phyloP scores from a whole-genome alignment of 2,113 vertebrate species.

The Hemicordylus capensis region DNA sequence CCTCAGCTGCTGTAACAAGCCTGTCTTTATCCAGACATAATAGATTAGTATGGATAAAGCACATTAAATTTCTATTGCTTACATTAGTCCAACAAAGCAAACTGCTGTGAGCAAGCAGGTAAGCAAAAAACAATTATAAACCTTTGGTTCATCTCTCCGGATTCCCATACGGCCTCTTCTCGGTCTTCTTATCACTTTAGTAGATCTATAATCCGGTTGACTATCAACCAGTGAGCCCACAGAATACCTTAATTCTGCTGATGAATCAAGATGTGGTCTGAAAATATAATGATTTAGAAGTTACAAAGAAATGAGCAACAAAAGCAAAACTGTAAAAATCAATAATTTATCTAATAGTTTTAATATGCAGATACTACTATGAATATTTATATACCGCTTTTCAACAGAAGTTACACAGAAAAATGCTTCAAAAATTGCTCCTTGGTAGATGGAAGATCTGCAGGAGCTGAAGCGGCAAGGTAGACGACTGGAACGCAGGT shows the following conservation, averaged over 20 bases:
- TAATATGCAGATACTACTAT: not conserved
- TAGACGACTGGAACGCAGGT: no score
- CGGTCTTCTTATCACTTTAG: conserved; percentile 92
- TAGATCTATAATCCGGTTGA: conserved; percentile 93
- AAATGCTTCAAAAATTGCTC: no score
- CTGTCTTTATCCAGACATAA: not conserved
- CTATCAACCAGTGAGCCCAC: conserved; percentile 92
- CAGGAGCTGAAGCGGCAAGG: no score
- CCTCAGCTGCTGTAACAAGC: not conserved
- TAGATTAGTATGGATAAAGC: not conserved
- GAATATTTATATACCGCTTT: no score
- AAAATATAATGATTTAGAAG: conserved; percentile 18
- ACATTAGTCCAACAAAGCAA: no score
- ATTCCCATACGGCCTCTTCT: conserved; percentile 91
- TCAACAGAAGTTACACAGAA: no score
- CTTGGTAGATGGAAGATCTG: no score
- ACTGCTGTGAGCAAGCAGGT: not conserved
- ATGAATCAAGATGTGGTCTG: conserved; percentile 93
- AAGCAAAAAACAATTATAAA: conserved; percentile 53
- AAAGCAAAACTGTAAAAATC: not conserved
- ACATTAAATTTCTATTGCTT: no score
- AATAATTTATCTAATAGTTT: not conserved
- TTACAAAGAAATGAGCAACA: not conserved
- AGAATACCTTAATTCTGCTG: conserved; percentile 90
- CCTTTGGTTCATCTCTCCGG: conserved; percentile 90